Evolutionary conservation across 2,888 invertebrate genomes (phyloP).

Genomic region (Zygaena filipendulae): DNA sequence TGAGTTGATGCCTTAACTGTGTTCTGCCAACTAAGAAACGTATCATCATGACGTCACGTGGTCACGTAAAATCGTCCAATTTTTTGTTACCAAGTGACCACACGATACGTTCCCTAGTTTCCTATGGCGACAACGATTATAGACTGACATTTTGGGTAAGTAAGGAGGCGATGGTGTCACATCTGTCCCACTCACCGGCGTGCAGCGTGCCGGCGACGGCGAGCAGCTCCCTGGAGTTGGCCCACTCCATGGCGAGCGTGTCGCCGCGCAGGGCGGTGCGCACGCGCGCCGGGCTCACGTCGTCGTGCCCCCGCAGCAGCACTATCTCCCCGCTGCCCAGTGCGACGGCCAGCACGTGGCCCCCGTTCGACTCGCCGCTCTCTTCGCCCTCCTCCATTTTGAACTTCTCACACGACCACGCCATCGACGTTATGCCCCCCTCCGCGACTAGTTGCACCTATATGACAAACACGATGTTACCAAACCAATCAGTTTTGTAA

Average conservation of each 20-base stretch:
- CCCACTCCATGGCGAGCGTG: constrained; percentile 94
- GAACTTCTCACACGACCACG: constrained; percentile 98
- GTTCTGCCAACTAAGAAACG: no score
- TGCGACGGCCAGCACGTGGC: constrained; percentile 86
- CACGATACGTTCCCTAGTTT: no score
- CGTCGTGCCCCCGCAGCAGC: constrained; percentile 91
- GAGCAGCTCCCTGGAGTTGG: constrained; percentile 90
- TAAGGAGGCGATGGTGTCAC: no score
- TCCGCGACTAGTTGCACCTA: constrained; percentile 85
- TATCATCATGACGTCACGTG: no score
- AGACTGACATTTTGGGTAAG: no score
- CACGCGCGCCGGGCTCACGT: constrained; percentile 89
- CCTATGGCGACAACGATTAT: no score
- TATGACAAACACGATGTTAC: no score
- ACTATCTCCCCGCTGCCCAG: constrained; percentile 91
- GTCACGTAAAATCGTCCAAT: no score
- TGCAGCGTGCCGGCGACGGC: constrained; percentile 87
- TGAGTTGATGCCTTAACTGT: no score
- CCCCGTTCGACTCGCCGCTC: constrained; percentile 68
- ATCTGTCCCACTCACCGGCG: constrained; percentile 39
- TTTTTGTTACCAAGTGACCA: no score
- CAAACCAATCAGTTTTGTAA: no score
- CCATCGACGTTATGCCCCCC: constrained; percentile 86
- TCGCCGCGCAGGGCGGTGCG: constrained; percentile 83
- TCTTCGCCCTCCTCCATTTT: constrained; percentile 97